A percentile compares a stretch with the other conserved stretches of the same genome.
phyloP scores from a whole-genome alignment of 2,113 vertebrate genomes.

The Hyaena hyaena region DNA sequence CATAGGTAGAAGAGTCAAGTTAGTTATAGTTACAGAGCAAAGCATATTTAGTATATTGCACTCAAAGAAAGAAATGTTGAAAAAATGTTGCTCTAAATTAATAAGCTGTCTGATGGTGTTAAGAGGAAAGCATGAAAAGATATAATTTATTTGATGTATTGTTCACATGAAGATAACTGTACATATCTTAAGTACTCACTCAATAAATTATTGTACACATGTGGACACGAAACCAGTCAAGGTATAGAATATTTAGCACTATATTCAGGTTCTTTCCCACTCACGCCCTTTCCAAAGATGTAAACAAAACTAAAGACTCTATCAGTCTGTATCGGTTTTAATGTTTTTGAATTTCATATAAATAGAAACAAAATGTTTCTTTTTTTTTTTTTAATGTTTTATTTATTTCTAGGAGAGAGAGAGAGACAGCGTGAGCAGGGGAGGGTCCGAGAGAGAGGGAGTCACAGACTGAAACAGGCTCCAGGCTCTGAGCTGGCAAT shows the following conservation, averaged over 20 bases:
- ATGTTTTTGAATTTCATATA: not conserved
- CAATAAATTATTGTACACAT: too few species aligned
- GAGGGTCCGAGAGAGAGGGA: too few species aligned
- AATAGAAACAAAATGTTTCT: too few species aligned
- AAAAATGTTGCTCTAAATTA: not conserved
- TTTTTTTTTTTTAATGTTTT: too few species aligned
- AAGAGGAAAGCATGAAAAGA: not conserved
- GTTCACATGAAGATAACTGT: not conserved
- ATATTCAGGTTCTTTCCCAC: not conserved
- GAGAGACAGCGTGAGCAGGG: too few species aligned
- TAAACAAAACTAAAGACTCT: not conserved
- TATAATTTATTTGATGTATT: not conserved
- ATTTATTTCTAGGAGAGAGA: too few species aligned
- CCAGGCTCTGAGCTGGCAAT: too few species aligned
- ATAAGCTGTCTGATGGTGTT: not conserved
- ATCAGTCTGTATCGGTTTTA: not conserved
- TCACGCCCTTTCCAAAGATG: not conserved
- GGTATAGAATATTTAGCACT: not conserved
- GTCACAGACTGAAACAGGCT: too few species aligned
- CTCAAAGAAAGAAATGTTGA: not conserved
- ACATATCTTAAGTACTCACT: not conserved
- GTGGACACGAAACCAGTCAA: not conserved
- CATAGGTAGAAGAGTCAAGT: not conserved
- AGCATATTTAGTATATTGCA: not conserved
- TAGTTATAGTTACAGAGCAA: not conserved